Evolutionary conservation across 2,888 invertebrate genomes (phyloP).

Genomic region (Limnephilus lunatus): DNA sequence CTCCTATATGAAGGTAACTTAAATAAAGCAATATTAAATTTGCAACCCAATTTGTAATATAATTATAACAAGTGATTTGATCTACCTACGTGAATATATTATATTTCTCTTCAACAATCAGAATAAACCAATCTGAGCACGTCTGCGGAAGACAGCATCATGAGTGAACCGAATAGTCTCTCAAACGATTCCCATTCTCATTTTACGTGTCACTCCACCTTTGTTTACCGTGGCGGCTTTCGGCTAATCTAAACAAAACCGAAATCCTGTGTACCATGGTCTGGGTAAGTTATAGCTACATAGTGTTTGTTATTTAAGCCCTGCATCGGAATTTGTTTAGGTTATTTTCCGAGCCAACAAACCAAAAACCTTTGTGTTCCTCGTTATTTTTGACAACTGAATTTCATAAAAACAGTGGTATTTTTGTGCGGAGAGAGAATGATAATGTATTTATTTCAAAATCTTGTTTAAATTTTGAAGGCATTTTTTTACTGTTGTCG

Average conservation of each 20-base stretch:
- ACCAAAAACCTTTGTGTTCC: background rate
- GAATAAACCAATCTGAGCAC: background rate
- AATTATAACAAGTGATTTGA: background rate
- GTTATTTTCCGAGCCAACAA: conserved; percentile 19
- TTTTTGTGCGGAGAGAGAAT: too few relatives aligned
- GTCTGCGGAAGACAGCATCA: background rate
- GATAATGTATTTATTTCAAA: too few relatives aligned
- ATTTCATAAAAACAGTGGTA: background rate
- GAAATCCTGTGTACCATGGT: conserved; percentile 42
- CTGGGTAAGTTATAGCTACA: conserved; percentile 33
- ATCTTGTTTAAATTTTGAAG: too few relatives aligned
- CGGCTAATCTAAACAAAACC: conserved; percentile 53
- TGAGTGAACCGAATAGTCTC: background rate
- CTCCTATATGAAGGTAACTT: too few relatives aligned
- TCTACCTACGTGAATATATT: background rate
- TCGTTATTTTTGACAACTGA: background rate
- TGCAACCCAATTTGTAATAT: too few relatives aligned
- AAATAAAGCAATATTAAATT: too few relatives aligned
- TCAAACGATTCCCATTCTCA: conserved; percentile 4
- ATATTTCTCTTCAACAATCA: background rate
- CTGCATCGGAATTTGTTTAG: conserved; percentile 44
- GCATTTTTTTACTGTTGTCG: background rate
- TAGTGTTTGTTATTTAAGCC: conserved; percentile 47
- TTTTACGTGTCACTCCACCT: conserved; percentile 49
- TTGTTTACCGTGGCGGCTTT: conserved; percentile 45